A percentile compares a stretch with the other conserved stretches of the same genome.
Conservation (phyloP, 2,888 invertebrate genomes). For the Plagiodera versicolora region DNA sequence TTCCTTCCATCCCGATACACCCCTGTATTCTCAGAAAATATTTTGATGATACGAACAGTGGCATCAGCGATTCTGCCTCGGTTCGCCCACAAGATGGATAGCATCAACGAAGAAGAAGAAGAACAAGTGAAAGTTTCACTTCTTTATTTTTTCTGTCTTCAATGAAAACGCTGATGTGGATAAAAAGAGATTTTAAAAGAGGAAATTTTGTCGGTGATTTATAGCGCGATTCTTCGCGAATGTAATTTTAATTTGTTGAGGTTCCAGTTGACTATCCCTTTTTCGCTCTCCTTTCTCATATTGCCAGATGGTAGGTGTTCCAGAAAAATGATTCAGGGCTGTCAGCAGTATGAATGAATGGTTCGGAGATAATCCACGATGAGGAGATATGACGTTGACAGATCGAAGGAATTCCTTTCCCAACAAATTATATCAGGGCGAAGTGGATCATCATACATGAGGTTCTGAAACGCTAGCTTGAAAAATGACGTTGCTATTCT, state of each 20-base stretch:
- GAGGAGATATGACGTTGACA: too few species aligned
- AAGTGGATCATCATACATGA: too few species aligned
- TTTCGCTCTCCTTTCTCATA: not conserved
- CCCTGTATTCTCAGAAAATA: not conserved
- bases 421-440: too few species aligned
- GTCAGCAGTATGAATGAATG: too few species aligned
- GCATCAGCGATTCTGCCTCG: slow-evolving; percentile 6
- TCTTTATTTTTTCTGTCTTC: slow-evolving; percentile 1
- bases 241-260: slow-evolving; percentile 8
- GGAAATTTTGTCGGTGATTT: slow-evolving; percentile 13
- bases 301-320: not conserved
- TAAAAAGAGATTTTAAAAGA: slow-evolving; percentile 11
- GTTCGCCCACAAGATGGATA: slow-evolving; percentile 5
- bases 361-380: too few species aligned
- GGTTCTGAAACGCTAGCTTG: too few species aligned
- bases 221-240: slow-evolving; percentile 4
- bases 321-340: not conserved
- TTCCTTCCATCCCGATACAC: not conserved
- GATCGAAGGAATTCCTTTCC: too few species aligned
- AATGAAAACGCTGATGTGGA: slow-evolving; percentile 11
- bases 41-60: not conserved
- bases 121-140: slow-evolving; percentile 16
- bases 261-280: not conserved
- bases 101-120: slow-evolving; percentile 5
- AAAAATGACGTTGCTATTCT: too few species aligned